These are phyloP conservation scores for Rhagonycha lutea DNA, from an alignment of 2,888 invertebrate genomes.

Conservation along the genomic window DNA sequence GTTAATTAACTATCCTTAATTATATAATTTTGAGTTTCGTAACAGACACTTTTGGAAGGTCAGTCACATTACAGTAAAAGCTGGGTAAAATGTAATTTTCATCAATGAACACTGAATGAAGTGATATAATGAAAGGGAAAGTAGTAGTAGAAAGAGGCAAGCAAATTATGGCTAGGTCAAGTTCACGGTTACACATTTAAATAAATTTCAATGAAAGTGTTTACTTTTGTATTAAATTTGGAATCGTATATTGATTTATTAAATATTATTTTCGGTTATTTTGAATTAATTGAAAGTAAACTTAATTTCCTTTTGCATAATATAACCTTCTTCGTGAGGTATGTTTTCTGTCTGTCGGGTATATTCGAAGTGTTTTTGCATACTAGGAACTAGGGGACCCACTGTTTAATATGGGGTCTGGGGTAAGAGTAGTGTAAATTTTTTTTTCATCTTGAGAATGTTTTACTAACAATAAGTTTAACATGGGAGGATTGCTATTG, in stretches of 20 bases:
- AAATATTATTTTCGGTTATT: neutral
- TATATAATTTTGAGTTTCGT: constrained; percentile 11
- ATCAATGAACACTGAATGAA: neutral
- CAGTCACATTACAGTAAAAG: neutral
- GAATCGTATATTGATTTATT: neutral
- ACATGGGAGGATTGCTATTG: no score
- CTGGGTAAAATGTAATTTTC: neutral
- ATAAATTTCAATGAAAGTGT: neutral
- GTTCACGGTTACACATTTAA: neutral
- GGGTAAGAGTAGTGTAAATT: no score
- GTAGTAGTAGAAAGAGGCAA: neutral
- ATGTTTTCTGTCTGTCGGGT: no score
- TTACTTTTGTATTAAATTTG: neutral
- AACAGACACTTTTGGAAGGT: neutral
- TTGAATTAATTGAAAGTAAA: neutral
- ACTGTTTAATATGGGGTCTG: no score
- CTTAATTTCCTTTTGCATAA: neutral
- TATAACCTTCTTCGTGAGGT: neutral
- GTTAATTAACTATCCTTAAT: constrained; percentile 43
- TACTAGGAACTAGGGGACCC: no score
- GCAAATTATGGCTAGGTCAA: constrained; percentile 1
- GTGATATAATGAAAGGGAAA: neutral
- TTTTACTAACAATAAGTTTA: no score
- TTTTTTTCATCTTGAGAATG: no score
- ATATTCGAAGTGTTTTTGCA: no score